Base-by-base conservation (phyloP, 2,888 invertebrate species). In the Cosmia pyralina region DNA sequence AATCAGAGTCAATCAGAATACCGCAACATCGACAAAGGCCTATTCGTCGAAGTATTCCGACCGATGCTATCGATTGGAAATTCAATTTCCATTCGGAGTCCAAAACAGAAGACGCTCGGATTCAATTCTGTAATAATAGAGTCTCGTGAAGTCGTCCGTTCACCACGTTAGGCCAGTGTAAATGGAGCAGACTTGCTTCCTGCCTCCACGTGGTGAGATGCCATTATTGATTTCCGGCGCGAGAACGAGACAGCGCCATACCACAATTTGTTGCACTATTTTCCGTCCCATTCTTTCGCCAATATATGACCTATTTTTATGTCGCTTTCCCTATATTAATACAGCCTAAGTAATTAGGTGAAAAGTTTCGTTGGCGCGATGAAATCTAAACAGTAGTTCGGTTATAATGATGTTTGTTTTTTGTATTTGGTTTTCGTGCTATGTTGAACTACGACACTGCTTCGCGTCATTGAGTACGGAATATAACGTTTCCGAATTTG, bases 281-380 rank as follows among this genome's bases (percentile, higher is more conserved):
- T 96, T 95, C 89, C 86, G 89, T 95, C 93, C 87, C 92, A 19
- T 85, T 96, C 92, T 69, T 92, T 90, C 94, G 93, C 95, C 95
- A 95, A 96, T 96, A 95, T 96, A 96, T 96, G 96, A 96, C 96
- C 96, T 95, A 96, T 96, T 96, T 96, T 96, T 96, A 94, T 94
- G 91, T 93, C 90, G 93, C 92, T 95, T 95, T 94, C 93, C 96
- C 94, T 95, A 93, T 94, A 94, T 95, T 96, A 95, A 95, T 94
- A 94, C 93, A 92, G 94, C 91, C 92, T 94, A 94, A 94, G 95
- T 96, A 96, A 95, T 96, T 95, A 96, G 93, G 94, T 94, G 93
- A 92, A 94, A 94, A 94, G 90, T 94, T 94, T 77, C 90, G 89
- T 90, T 84, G 88, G 86, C 83, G 83, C 89, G 88, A 89, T 91